phyloP scores from a whole-genome alignment of 2,797 vertebrate genomes.

The Enteromius treurensis region DNA sequence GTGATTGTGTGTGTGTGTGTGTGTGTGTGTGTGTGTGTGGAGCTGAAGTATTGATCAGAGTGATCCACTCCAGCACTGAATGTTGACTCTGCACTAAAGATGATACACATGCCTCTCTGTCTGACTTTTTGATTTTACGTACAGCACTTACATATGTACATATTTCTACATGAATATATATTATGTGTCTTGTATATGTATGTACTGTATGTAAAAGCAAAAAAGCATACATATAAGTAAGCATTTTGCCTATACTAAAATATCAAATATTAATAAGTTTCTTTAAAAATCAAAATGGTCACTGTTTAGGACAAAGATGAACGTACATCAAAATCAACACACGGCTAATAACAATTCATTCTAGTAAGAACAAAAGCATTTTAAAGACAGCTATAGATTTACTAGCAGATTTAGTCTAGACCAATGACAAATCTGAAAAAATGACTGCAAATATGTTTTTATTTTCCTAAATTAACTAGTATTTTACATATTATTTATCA shows the following conservation, averaged over 20 bases:
- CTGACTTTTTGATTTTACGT: slow-evolving; percentile 59
- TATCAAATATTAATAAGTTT: too few species aligned
- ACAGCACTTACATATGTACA: neutral
- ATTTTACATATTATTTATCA: neutral
- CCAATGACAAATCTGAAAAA: neutral
- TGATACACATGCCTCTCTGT: slow-evolving; percentile 68
- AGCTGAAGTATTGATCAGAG: slow-evolving; percentile 31
- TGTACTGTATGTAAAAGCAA: too few species aligned
- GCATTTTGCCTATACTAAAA: too few species aligned
- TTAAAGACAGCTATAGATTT: neutral
- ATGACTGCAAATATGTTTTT: neutral
- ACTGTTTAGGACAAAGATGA: neutral
- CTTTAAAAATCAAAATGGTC: neutral
- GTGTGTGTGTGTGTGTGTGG: slow-evolving; percentile 18
- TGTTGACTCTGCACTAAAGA: slow-evolving; percentile 71
- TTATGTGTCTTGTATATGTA: neutral
- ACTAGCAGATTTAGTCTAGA: neutral
- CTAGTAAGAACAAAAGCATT: neutral
- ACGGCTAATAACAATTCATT: neutral
- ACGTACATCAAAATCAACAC: neutral
- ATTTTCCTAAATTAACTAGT: neutral
- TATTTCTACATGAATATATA: too few species aligned
- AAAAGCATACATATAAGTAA: too few species aligned
- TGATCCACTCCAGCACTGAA: slow-evolving; percentile 61
- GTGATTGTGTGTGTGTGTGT: slow-evolving; percentile 32